Evolutionary conservation across 1,140 invertebrate species (phyloP), one percentile per base, ranked within the genome.

Genomic region (Lasaia peninsularis): DNA sequence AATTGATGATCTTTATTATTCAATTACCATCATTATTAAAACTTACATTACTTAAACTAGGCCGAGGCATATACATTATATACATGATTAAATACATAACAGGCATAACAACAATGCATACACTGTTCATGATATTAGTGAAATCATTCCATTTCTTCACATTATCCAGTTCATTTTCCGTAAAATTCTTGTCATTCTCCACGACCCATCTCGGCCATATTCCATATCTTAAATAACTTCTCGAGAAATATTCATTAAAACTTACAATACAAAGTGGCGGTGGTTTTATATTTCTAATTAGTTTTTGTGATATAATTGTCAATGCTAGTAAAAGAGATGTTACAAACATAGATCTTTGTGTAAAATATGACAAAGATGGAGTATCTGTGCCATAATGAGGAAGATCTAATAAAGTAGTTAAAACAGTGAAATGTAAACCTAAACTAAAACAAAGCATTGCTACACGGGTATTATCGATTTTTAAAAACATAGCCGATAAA

Each of bases 301-400:
- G 20, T 11, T 24, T 54, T 48, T 48, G 58, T 21, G 78, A 67
- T 11, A 61, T 5, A 6, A 73, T 51, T 0, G 70, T 68, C 5
- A 76, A 51, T 9, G 71, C 20, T 12, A 74, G 32, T 10, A 59
- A 51, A 12, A 64, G 31, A 2, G 60, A 34, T 0, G 73, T 76
- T 1, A 76, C 35, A 44, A 68, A 14, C 7, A 74, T 28, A 6
- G 76, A 83, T 0, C 34, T 33, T 3, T 56, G 61, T 4, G 72
- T 58, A 32, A 69, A 80, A 1, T 62, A 58, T 9, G 80, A 44
- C 20, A 83, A 55, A 0, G 49, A 63, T 4, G 78, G 78, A 1
- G 65, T 49, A 18, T 73, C 65, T 2, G 21, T 5, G n/a, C 64
- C 63, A 11, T 72, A 44, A 18, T 56, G 62, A 0, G 80, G 80